Percentiles rank a stretch among this genome's conserved stretches.
Conservation (phyloP, 2,113 vertebrate genomes). For the Thamnophis sirtalis region DNA sequence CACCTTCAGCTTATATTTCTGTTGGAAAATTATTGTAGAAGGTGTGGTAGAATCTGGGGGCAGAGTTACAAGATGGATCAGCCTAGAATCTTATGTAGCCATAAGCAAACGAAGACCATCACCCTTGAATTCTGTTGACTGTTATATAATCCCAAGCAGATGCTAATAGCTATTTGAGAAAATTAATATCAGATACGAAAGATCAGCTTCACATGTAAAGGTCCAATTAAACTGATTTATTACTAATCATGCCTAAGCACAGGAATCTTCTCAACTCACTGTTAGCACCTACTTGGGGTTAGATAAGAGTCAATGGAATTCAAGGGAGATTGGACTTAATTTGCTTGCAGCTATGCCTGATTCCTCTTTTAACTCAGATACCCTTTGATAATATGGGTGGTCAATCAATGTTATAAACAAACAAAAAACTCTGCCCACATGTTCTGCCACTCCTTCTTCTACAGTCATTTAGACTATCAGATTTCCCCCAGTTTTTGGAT, state of each 20-base stretch:
- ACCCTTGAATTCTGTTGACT: too few species aligned
- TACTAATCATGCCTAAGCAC: background rate
- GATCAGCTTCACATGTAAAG: background rate
- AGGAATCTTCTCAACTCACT: background rate
- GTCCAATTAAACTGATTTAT: background rate
- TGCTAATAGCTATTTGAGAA: background rate
- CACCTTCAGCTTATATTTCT: background rate
- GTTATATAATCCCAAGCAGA: background rate
- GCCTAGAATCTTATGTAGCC: background rate
- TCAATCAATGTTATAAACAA: background rate
- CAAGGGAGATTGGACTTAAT: background rate
- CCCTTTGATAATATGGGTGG: background rate
- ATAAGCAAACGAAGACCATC: background rate
- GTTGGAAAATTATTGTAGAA: background rate
- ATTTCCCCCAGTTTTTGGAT: background rate
- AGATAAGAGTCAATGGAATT: background rate
- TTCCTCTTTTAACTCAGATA: background rate
- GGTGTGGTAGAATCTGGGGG: background rate
- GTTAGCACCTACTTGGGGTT: background rate
- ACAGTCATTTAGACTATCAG: background rate
- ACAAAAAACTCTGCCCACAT: background rate
- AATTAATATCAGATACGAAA: background rate
- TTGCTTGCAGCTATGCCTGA: background rate
- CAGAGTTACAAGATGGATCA: background rate
- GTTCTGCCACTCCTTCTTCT: background rate